Base-by-base conservation (phyloP, 2,888 invertebrate species). In the Diarsia rubi region DNA sequence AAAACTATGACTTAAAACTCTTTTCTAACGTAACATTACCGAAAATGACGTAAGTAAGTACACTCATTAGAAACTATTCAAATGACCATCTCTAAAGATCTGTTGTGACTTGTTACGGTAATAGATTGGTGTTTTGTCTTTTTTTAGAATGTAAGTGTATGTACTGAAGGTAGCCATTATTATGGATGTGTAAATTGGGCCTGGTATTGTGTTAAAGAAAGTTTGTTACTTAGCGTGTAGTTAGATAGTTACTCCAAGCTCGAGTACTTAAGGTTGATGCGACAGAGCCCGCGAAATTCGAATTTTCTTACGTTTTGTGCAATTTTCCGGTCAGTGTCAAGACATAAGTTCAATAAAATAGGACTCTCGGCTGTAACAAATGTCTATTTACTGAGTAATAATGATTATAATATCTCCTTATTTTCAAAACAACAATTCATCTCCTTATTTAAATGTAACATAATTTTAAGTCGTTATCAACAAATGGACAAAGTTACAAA, bases 21-120 rank as follows among this genome's bases (percentile, higher is more conserved):
- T 24, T 24, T 37, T 37, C 37, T 42, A 42, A 57, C 19, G 31
- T 19, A 57, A 65, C 19, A 24, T 49, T 64, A 54, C 24, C 5
- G 21, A 66, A 62, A 31, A 19, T 67, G 66, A 73, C 72, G 64
- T 73, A 68, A 76, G 8, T 12, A 59, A 63, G 6, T 27, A 11
- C 24, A 14, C 54, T 64, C 66, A 63, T 85, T 86, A 81, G 68
- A 78, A 83, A 81, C 70, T 78, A 76, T 73, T 68, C 31, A 63
- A 76, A 75, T 75, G 31, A n/a, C 27, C 42, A n/a, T 69, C 69
- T 45, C 44, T 49, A 69, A 24, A 67, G 45, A 21, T 69, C 27
- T 45, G 54, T 45, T 74, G 60, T 65, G 49, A 12, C n/a, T 19
- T 27, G 12, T 64, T 60, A 62, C 21, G 16, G 19, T 59, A 42